Percentiles rank a stretch among this genome's conserved stretches.
Conservation (phyloP, 2,888 invertebrate species). For the Bombylius major region DNA sequence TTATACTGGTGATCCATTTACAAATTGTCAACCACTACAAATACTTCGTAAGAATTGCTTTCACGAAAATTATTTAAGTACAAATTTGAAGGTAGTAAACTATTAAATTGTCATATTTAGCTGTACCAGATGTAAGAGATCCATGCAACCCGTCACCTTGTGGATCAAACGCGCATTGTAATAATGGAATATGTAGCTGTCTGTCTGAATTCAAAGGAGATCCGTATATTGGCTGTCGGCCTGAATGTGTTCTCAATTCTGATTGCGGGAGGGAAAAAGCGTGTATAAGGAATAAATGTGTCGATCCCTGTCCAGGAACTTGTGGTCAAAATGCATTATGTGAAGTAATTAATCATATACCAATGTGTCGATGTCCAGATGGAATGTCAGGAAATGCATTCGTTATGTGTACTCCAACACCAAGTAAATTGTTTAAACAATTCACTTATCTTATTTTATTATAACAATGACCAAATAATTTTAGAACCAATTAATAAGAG, state of each 20-base stretch:
- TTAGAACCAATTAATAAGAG: slow-evolving; percentile 33
- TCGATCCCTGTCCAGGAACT: slow-evolving; percentile 64
- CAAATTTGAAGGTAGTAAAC: not conserved
- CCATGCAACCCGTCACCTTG: slow-evolving; percentile 68
- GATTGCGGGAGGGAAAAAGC: slow-evolving; percentile 60
- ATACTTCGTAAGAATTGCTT: slow-evolving; percentile 23
- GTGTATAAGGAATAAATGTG: slow-evolving; percentile 60
- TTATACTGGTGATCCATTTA: slow-evolving; percentile 60
- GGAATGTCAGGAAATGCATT: slow-evolving; percentile 67
- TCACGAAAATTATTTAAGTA: not conserved
- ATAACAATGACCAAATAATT: slow-evolving; percentile 25
- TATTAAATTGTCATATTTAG: not conserved
- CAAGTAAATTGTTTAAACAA: slow-evolving; percentile 20
- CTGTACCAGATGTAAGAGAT: slow-evolving; percentile 34
- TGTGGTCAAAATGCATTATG: slow-evolving; percentile 67
- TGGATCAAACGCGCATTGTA: slow-evolving; percentile 58
- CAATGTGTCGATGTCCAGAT: slow-evolving; percentile 58
- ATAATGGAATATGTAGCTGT: slow-evolving; percentile 51
- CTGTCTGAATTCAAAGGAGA: slow-evolving; percentile 57
- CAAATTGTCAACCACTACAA: slow-evolving; percentile 50
- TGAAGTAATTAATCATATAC: slow-evolving; percentile 62
- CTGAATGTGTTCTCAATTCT: slow-evolving; percentile 64
- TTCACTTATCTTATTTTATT: slow-evolving; percentile 16
- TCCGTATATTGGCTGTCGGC: slow-evolving; percentile 63
- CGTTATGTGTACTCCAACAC: slow-evolving; percentile 38